phyloP scores from a whole-genome alignment of 2,797 vertebrate species.

The Melanotaenia maccullochi region DNA sequence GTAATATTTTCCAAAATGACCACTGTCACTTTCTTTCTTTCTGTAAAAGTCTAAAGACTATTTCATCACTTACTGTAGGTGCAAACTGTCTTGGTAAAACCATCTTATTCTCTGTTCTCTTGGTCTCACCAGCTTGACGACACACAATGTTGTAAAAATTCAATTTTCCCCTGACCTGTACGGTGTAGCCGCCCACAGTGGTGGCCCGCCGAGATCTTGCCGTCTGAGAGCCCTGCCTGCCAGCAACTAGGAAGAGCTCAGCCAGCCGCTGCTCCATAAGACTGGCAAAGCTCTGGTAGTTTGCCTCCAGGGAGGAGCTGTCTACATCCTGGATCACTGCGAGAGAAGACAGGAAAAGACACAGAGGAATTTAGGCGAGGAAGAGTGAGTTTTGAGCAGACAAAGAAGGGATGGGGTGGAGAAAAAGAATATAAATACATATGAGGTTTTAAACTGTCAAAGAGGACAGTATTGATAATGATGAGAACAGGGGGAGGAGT shows the following conservation, averaged over 20 bases:
- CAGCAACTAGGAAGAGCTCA: constrained; percentile 92
- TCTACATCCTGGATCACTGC: constrained; percentile 97
- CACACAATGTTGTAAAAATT: not conserved
- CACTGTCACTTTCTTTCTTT: too few species aligned
- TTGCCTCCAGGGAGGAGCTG: constrained; percentile 88
- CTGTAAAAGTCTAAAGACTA: too few species aligned
- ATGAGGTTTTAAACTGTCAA: not conserved
- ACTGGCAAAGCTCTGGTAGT: constrained; percentile 96
- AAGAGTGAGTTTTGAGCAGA: constrained; percentile 7
- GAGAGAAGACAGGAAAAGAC: constrained; percentile 25
- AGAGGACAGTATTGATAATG: constrained; percentile 16
- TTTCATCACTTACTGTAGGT: not conserved
- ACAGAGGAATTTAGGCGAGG: constrained; percentile 17
- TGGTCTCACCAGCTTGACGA: not conserved
- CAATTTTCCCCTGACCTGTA: constrained; percentile 81
- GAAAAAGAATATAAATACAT: not conserved
- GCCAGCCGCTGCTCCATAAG: constrained; percentile 96
- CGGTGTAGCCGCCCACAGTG: constrained; percentile 91
- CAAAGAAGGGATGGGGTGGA: not conserved
- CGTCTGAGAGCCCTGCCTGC: constrained; percentile 83
- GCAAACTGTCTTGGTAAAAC: not conserved
- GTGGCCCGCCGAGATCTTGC: constrained; percentile 88
- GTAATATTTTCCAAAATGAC: too few species aligned
- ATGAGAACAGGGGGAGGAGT: constrained; percentile 9
- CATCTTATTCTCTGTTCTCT: not conserved